phyloP scores from a whole-genome alignment of 2,888 invertebrate genomes.

The Hartigia nigra region DNA sequence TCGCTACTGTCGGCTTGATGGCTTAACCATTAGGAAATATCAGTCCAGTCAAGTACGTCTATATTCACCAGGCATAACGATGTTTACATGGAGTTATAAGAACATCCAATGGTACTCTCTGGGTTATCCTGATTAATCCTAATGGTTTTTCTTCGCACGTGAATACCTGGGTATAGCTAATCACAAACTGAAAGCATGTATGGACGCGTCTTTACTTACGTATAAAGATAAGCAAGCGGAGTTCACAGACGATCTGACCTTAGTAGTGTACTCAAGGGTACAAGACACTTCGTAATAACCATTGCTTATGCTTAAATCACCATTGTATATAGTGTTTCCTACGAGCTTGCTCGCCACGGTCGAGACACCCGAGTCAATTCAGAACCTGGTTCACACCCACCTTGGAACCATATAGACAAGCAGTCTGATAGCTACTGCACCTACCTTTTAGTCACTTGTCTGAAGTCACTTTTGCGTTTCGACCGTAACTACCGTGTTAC shows the following conservation, averaged over 20 bases:
- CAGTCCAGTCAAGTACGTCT: not conserved
- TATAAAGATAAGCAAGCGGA: not conserved
- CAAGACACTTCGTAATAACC: not conserved
- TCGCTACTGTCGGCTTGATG: not conserved
- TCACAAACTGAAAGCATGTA: not conserved
- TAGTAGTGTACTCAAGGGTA: not conserved
- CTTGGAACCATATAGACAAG: no score
- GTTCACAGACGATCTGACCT: not conserved
- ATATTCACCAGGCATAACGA: no score
- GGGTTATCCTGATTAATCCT: not conserved
- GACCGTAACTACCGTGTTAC: not conserved
- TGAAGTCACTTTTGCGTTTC: not conserved
- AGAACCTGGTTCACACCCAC: not conserved
- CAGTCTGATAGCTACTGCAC: not conserved
- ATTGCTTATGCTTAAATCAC: not conserved
- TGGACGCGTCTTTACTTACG: not conserved
- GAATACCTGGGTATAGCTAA: not conserved
- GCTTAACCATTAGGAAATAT: not conserved
- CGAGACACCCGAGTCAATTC: not conserved
- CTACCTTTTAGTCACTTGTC: not conserved
- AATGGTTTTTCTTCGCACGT: not conserved
- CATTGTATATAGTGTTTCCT: not conserved
- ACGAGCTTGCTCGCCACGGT: not conserved
- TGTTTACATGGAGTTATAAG: not conserved
- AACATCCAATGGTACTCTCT: not conserved